Conservation (phyloP, 2,797 vertebrate genomes). For the Lacerta bilineata region DNA sequence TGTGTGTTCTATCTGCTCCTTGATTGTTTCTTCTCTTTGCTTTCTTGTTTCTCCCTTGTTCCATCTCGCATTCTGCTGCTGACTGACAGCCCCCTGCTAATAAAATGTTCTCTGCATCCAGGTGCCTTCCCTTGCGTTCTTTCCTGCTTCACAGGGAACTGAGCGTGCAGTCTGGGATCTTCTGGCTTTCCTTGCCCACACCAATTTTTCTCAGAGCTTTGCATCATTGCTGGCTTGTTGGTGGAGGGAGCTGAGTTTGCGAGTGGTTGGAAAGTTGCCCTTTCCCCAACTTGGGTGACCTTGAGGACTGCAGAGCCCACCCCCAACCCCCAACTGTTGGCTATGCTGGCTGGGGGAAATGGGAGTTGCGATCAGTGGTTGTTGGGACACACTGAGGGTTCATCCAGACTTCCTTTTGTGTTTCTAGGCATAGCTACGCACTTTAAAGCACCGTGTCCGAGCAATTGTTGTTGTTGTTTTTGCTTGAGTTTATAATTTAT, state of each 20-base stretch:
- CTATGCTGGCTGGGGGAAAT: too few species aligned
- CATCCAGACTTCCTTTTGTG: too few species aligned
- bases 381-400: too few species aligned
- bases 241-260: not conserved
- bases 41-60: slow-evolving; percentile 49
- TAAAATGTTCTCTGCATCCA: slow-evolving; percentile 56
- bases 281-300: too few species aligned
- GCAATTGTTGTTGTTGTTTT: too few species aligned
- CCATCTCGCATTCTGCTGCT: slow-evolving; percentile 13
- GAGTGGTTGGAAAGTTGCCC: not conserved
- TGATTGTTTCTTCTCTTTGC: slow-evolving; percentile 65
- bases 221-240: not conserved
- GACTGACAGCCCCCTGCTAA: slow-evolving; percentile 73
- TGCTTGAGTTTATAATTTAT: too few species aligned
- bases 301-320: too few species aligned
- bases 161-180: not conserved
- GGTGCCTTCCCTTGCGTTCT: slow-evolving; percentile 30
- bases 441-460: too few species aligned
- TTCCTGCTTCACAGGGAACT: not conserved
- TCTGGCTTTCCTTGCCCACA: not conserved
- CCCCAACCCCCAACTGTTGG: not conserved
- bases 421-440: too few species aligned
- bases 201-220: not conserved
- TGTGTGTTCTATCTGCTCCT: slow-evolving; percentile 38
- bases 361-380: too few species aligned